Evolutionary conservation across 2,888 invertebrate species (phyloP), one percentile per base, ranked within the genome.

Genomic region (Xanthostigma xanthostigma): DNA sequence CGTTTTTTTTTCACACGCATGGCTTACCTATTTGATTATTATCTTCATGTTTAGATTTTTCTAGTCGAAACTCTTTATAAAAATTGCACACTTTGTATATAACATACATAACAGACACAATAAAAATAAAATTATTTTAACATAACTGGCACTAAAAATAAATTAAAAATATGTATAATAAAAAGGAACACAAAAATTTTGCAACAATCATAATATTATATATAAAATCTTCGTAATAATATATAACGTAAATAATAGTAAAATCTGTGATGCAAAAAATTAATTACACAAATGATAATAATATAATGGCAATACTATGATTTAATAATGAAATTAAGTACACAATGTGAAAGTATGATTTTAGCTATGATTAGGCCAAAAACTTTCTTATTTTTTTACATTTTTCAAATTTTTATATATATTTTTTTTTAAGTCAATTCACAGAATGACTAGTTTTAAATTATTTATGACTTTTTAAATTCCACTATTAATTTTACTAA

Each of bases 391-490:
- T 27, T 27, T 27, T n/a, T 27, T 27, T 27, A 27, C 27, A 27
- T 27, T 27, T 27, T 27, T 27, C 27, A 6, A 6, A 27, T 27
- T 27, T 27, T 27, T 27, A 27, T 27, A 27, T 27, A 17, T 17
- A 17, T 27, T 27, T 14, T 14, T 40, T 36, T 34, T 53, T 57
- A 59, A 61, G 62, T 62, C 62, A 59, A 60, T 64, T 63, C 63
- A 63, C 55, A 62, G 62, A 64, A 63, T 58, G 62, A 60, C 61
- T 62, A 58, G 50, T 46, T 45, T 33, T 33, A 33, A 3, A 42
- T 42, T 33, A 17, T 42, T 39, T 14, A 39, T 27, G 27, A 27
- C 27, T 27, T 27, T 27, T 27, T 27, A 27, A 27, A 27, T 27
- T 42, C 34, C 42, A 33, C 42, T 42, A 42, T 34, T 17, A 42